Evolutionary conservation across 92 coral and sea anemone genomes (phyloP).

Genomic region (Montipora capitata): DNA sequence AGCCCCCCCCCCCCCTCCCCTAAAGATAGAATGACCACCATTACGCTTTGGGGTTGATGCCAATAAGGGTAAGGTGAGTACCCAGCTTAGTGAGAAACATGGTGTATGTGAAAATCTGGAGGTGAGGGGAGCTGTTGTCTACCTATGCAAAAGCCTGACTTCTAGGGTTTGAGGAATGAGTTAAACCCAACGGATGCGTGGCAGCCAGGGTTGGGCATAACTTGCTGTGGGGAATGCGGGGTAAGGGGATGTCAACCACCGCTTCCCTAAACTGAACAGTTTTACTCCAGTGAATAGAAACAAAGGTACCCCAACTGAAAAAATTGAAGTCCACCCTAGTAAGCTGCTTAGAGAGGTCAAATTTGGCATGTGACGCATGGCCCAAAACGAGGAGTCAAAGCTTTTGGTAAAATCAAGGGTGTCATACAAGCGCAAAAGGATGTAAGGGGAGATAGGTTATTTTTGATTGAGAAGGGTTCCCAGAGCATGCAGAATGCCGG

Average conservation of each 20-base stretch:
- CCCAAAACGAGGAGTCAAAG: slow-evolving; percentile 57
- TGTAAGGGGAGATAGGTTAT: slow-evolving; percentile 30
- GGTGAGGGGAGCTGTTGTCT: no score
- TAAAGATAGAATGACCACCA: no score
- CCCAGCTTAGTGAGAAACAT: no score
- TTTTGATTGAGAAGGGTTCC: slow-evolving; percentile 41
- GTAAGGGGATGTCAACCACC: slow-evolving; percentile 44
- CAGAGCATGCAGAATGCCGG: slow-evolving; percentile 35
- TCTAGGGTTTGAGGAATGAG: no score
- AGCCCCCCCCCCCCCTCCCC: no score
- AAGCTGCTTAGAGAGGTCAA: slow-evolving; percentile 44
- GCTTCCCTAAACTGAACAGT: slow-evolving; percentile 55
- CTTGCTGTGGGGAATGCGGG: slow-evolving; percentile 29
- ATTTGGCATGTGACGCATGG: slow-evolving; percentile 7
- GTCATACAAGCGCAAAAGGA: slow-evolving; percentile 5
- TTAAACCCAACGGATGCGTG: slow-evolving; percentile 2
- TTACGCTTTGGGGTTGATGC: no score
- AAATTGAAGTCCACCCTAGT: slow-evolving; percentile 57
- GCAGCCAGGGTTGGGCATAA: slow-evolving; percentile 52
- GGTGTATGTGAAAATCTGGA: no score
- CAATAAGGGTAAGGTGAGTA: no score
- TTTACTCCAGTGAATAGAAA: slow-evolving; percentile 63
- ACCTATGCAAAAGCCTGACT: no score
- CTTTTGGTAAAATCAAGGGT: slow-evolving; percentile 9
- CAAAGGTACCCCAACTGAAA: slow-evolving; percentile 36